Evolutionary conservation across 2,113 vertebrate genomes (phyloP), one percentile per base, ranked within the genome.

Genomic region (Sinocyclocheilus anophthalmus): DNA sequence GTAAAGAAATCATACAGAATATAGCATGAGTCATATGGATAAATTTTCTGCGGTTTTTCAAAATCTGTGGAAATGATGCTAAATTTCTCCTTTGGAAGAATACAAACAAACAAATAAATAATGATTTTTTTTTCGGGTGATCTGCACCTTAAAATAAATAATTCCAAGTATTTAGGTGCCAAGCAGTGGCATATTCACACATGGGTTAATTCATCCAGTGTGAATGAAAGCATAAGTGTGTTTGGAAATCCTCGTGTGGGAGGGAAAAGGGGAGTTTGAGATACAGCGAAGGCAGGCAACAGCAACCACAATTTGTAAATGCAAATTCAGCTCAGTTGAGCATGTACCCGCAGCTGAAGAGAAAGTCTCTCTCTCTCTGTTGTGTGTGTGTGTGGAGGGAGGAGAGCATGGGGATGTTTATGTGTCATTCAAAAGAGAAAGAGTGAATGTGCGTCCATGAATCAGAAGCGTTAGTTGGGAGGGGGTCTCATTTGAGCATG

Each of bases 241-340:
- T 37, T 65, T 26, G 9, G 42, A 89, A 86, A 87, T 87, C 70
- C 65, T 18, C 11, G 72, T 72, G 26, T 86, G 86, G 42, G 75
- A 86, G 87, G 90, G 82, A 76, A 42, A 76, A 39, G 50, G n/a
- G 79, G 85, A 81, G 39, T 63, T 82, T 65, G 48, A 63, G 82
- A 86, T 53, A 20, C 84, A 83, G 67, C 20, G 39, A 76, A 72
- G 42, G 80, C 76, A 84, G 55, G 77, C 30, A 89, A 86, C 88
- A 86, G 84, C 75, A 33, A 59, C 22, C 33, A 18, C 86, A 86
- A 90, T 89, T 90, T 90, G 88, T 90, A 84, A 85, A 89, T 88
- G 90, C 88, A 90, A 89, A 90, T 90, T 81, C 69, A 83, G 20
- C 84, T 80, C 76, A 77, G 84, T 88, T 84, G 75, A 86, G 76